Conservation (phyloP, 1,140 invertebrate genomes). For the Druon quercuslanigerum region DNA sequence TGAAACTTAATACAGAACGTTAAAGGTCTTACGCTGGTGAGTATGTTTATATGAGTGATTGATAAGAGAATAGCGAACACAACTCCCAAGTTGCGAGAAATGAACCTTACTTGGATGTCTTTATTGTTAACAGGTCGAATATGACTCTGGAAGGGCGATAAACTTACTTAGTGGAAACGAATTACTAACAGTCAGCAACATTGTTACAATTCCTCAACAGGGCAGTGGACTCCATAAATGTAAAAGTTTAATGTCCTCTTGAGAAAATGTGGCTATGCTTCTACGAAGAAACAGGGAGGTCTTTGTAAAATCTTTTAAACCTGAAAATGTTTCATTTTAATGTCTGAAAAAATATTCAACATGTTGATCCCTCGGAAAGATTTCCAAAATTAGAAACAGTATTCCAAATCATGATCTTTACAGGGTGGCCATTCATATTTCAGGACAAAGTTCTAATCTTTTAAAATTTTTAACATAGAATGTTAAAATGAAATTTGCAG, state of each 20-base stretch:
- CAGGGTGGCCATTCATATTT: no score
- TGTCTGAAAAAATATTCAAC: no score
- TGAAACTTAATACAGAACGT: constrained; percentile 27
- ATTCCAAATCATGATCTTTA: no score
- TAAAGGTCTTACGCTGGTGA: not conserved
- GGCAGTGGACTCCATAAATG: constrained; percentile 2
- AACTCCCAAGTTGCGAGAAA: constrained; percentile 34
- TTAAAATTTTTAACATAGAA: no score
- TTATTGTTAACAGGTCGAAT: constrained; percentile 42
- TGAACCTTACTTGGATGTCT: constrained; percentile 35
- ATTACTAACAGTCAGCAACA: constrained; percentile 36
- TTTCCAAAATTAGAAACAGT: no score
- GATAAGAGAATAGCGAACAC: constrained; percentile 39
- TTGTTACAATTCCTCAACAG: constrained; percentile 34
- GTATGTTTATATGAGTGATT: not conserved
- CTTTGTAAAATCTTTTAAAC: no score
- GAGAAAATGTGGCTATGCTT: not conserved
- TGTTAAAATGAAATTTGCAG: no score
- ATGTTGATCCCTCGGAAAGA: no score
- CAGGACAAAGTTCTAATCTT: no score
- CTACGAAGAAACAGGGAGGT: no score
- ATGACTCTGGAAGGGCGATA: constrained; percentile 39
- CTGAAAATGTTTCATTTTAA: no score
- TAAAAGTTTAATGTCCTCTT: constrained; percentile 15
- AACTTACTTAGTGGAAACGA: constrained; percentile 14